Conservation (phyloP, 2,797 vertebrate species). For the Holocentrus rufus region DNA sequence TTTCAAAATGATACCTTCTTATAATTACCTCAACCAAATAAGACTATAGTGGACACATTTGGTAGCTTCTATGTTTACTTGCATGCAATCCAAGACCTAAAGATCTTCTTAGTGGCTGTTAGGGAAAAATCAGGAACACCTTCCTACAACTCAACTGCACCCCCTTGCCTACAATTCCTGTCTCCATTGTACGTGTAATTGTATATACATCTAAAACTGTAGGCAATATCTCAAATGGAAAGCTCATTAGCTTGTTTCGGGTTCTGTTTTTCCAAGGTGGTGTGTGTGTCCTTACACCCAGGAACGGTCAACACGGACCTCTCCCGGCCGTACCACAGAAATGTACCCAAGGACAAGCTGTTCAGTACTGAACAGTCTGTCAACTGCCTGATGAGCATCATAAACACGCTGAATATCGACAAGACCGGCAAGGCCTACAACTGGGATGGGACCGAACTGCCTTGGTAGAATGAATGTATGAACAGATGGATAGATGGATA, state of each 20-base stretch:
- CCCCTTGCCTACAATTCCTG: no score
- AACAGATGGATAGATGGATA: slow-evolving; percentile 2
- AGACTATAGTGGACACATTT: no score
- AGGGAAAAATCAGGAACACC: no score
- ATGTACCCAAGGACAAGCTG: slow-evolving; percentile 73
- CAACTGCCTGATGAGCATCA: slow-evolving; percentile 72
- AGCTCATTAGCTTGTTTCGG: neutral
- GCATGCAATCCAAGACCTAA: no score
- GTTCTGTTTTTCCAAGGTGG: slow-evolving; percentile 54
- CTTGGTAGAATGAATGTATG: slow-evolving; percentile 69
- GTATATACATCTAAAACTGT: neutral
- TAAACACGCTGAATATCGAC: slow-evolving; percentile 69
- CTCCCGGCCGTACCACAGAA: slow-evolving; percentile 78
- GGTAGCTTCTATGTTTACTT: no score
- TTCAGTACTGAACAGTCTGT: slow-evolving; percentile 77
- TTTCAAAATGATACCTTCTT: no score
- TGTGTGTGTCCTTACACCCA: slow-evolving; percentile 80
- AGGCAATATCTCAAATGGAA: neutral
- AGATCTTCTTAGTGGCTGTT: no score
- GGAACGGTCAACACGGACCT: slow-evolving; percentile 79
- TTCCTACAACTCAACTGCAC: no score
- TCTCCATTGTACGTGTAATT: slow-evolving; percentile 1
- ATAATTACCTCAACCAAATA: no score
- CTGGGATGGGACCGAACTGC: slow-evolving; percentile 70
- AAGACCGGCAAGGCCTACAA: slow-evolving; percentile 78